Percentiles rank a stretch among this genome's conserved stretches.
These are phyloP conservation scores for Caenorhabditis parvicauda DNA, from an alignment of 2,888 invertebrate genomes.

Conservation along the genomic window DNA sequence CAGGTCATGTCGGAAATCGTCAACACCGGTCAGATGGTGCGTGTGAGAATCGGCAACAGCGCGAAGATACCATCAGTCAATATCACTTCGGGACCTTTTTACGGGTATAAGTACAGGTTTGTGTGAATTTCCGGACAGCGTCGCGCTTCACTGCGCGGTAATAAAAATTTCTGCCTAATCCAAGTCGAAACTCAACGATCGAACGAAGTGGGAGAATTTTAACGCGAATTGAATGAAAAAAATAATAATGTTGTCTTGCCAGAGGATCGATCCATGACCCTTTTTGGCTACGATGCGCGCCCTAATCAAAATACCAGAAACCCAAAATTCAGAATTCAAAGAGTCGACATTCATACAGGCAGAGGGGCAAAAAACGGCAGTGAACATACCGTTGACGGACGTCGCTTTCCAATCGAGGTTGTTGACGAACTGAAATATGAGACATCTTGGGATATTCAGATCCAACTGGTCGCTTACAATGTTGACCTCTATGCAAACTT, in stretches of 20 bases:
- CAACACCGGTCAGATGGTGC: slow-evolving; percentile 53
- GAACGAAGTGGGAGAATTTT: too few species aligned
- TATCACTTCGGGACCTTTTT: slow-evolving; percentile 43
- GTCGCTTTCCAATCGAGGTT: slow-evolving; percentile 95
- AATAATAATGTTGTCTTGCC: too few species aligned
- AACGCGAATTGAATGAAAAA: too few species aligned
- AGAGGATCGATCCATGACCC: too few species aligned
- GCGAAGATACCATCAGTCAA: slow-evolving; percentile 73
- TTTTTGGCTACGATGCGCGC: too few species aligned
- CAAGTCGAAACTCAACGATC: too few species aligned
- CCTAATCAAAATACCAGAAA: too few species aligned
- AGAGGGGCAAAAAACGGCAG: slow-evolving; percentile 84
- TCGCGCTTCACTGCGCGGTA: too few species aligned
- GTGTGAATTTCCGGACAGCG: too few species aligned
- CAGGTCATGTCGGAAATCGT: slow-evolving; percentile 43
- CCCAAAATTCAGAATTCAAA: slow-evolving; percentile 38
- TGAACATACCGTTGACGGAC: slow-evolving; percentile 91
- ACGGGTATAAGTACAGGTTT: slow-evolving; percentile 43
- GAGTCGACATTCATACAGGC: slow-evolving; percentile 74
- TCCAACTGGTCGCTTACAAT: slow-evolving; percentile 96
- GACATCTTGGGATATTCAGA: slow-evolving; percentile 71
- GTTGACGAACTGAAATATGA: slow-evolving; percentile 3
- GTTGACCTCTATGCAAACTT: slow-evolving; percentile 93
- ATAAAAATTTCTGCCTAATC: too few species aligned
- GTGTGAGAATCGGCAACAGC: slow-evolving; percentile 44